phyloP scores from a whole-genome alignment of 2,797 vertebrate species.

The Rhinichthys osculus region DNA sequence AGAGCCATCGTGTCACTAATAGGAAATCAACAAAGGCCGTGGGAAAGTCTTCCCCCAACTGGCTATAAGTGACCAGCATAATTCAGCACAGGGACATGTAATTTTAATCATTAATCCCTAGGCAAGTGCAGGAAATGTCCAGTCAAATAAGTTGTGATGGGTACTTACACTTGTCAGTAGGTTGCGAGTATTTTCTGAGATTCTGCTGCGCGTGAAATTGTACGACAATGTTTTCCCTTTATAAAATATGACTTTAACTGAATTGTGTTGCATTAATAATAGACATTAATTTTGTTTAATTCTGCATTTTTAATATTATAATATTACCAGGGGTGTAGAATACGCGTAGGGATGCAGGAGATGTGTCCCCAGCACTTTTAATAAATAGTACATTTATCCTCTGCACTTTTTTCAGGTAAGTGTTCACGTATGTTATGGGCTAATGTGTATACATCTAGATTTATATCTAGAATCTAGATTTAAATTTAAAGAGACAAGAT shows the following conservation, averaged over 20 bases:
- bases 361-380: background rate
- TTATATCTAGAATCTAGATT: background rate
- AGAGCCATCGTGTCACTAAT: conserved; percentile 67
- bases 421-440: background rate
- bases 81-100: conserved; percentile 58
- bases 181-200: conserved; percentile 17
- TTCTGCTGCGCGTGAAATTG: conserved; percentile 1
- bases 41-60: conserved; percentile 49
- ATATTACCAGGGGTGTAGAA: background rate
- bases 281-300: background rate
- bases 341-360: background rate
- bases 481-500: background rate
- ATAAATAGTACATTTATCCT: background rate
- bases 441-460: background rate
- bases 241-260: background rate
- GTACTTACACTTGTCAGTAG: conserved; percentile 52
- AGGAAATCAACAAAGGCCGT: conserved; percentile 68
- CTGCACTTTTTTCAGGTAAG: background rate
- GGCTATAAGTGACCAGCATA: conserved; percentile 56
- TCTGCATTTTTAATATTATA: background rate
- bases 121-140: conserved; percentile 59
- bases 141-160: conserved; percentile 57
- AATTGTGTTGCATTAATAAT: background rate
- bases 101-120: conserved; percentile 67
- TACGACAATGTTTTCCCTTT: background rate